Evolutionary conservation across 2,113 vertebrate species (phyloP).

Genomic region (Leptodactylus fuscus): DNA sequence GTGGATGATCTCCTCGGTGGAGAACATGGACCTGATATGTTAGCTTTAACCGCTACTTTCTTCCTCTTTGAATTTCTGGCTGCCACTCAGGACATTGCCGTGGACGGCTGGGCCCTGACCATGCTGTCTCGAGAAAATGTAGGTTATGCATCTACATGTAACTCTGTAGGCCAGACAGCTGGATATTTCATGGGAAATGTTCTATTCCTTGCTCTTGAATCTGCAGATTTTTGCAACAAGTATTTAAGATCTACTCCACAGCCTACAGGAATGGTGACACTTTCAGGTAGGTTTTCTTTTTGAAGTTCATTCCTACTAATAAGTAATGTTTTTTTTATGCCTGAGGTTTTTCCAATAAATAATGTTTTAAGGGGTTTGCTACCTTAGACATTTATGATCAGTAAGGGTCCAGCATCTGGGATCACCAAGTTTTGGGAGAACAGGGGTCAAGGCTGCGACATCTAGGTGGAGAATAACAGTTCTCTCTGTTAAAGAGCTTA

Average conservation of each 20-base stretch:
- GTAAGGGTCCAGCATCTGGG: too few relatives aligned
- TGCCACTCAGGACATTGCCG: conserved; percentile 97
- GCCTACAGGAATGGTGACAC: conserved; percentile 88
- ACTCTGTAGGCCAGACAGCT: conserved; percentile 96
- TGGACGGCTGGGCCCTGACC: conserved; percentile 97
- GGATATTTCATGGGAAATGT: conserved; percentile 98
- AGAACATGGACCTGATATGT: conserved; percentile 80
- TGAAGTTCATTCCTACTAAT: not conserved
- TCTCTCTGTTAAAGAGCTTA: too few relatives aligned
- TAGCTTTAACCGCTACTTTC: conserved; percentile 86
- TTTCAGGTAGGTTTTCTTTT: conserved; percentile 81
- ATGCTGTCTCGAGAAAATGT: conserved; percentile 96
- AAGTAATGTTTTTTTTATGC: too few relatives aligned
- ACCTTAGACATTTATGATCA: too few relatives aligned
- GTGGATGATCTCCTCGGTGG: conserved; percentile 84
- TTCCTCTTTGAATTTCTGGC: conserved; percentile 95
- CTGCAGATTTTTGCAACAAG: conserved; percentile 95
- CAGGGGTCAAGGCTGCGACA: too few relatives aligned
- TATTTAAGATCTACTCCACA: conserved; percentile 88
- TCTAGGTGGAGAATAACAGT: too few relatives aligned
- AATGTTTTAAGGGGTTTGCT: too few relatives aligned
- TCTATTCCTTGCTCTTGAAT: conserved; percentile 95
- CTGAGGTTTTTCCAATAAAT: too few relatives aligned
- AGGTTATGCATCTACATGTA: conserved; percentile 97
- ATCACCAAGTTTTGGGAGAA: too few relatives aligned